Conservation (phyloP, 1,140 invertebrate genomes). For the Trachymyrmex cornetzi region DNA sequence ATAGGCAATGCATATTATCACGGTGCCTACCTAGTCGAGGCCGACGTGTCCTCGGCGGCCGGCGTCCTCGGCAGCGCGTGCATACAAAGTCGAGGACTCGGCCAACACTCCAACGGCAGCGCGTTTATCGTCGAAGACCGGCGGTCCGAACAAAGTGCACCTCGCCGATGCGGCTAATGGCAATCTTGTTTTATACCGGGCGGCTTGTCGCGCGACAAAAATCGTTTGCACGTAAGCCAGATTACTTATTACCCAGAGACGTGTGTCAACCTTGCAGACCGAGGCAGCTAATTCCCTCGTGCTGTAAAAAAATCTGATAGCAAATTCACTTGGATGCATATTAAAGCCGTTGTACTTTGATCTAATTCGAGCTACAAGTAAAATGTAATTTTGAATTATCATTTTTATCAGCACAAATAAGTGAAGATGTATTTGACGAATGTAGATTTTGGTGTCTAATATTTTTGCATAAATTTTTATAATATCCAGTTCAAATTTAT, state of each 20-base stretch:
- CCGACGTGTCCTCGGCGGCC: constrained; percentile 64
- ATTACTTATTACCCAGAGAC: constrained; percentile 33
- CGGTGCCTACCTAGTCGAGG: constrained; percentile 62
- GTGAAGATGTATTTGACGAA: too few relatives aligned
- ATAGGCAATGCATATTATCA: constrained; percentile 83
- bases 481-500: too few relatives aligned
- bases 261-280: constrained; percentile 12
- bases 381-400: too few relatives aligned
- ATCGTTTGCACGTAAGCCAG: constrained; percentile 47
- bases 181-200: constrained; percentile 60
- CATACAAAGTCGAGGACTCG: constrained; percentile 81
- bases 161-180: constrained; percentile 71
- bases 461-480: too few relatives aligned
- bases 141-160: constrained; percentile 72
- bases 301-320: background rate
- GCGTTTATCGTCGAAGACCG: constrained; percentile 64
- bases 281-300: background rate
- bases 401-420: too few relatives aligned
- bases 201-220: constrained; percentile 37
- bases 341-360: too few relatives aligned
- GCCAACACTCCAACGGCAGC: constrained; percentile 76
- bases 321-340: too few relatives aligned
- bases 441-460: too few relatives aligned
- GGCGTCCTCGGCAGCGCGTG: constrained; percentile 67
- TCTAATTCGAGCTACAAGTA: too few relatives aligned